Base-by-base conservation (phyloP, 2,888 invertebrate genomes). In the Phrixothrix hirtus region DNA sequence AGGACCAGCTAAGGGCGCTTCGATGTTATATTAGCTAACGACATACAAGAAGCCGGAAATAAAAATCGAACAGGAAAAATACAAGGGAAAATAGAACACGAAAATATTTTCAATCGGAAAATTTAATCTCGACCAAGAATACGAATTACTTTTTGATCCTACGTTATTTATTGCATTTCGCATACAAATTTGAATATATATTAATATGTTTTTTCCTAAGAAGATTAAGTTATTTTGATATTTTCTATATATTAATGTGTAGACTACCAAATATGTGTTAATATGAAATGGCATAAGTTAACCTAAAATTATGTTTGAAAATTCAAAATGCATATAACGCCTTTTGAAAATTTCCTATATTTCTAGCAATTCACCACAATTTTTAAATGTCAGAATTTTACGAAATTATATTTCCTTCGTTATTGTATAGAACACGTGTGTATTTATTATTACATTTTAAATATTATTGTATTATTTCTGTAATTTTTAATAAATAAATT, bases 11-110 rank as follows among this genome's bases (percentile, higher is more conserved):
- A 59, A 64, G 61, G 61, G 63, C 57, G 63, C 65, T 61, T 62
- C 61, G 59, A 61, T 65, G 62, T 64, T 61, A 65, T 67, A 67
- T 68, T 68, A 68, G 67, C 67, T 67, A 68, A 68, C 68, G 66
- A 68, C 64, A 63, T 64, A 67, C 57, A 60, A 63, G 65, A 60
- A 66, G 55, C 62, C 60, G 65, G 66, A 68, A 66, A 67, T 68
- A 67, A 68, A 68, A 68, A 68, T 68, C 66, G 66, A 64, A 64
- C 64, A 60, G 52, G 56, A 50, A 59, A 58, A 58, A 41, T 37
- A 45, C 48, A 58, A 61, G 58, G 47, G 46, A 65, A 66, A 64
- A 67, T 65, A 67, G 64, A 64, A 64, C 57, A 59, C 54, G 62
- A 63, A 62, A 65, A 61, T 64, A 66, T 67, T 64, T 65, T 64